Base-by-base conservation (phyloP, 2,888 invertebrate genomes). In the Drosophila yooni region DNA sequence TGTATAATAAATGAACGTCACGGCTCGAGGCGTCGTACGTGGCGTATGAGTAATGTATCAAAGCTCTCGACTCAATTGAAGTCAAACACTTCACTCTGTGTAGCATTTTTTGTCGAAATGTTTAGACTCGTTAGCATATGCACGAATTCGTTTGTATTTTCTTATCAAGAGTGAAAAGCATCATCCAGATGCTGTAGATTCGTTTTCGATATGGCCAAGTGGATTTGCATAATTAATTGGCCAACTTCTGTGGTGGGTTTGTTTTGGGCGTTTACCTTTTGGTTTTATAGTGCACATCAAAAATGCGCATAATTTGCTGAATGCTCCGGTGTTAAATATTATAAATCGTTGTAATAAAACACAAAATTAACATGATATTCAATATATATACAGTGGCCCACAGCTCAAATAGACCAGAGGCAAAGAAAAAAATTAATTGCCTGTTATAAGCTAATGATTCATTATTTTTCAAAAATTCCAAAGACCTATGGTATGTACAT, bases 211-310 rank as follows among this genome's bases (percentile, higher is more conserved):
- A 46, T 74, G 60, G 29, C 11, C 69, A 66, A 59, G 61, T 59
- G 77, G 68, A 86, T 86, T 86, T 83, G 83, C 86, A 86, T 86
- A 86, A 87, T 83, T 86, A 86, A 86, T 86, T 86, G 83, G 67
- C 72, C 66, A 72, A 73, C 67, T 79, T 74, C 70, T 68, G 64
- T 59, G 15, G 43, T 73, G 48, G 64, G 64, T 34, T 51, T 50
- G 46, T 40, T 46, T 61, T 60, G 54, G 70, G 69, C 70, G 76
- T 65, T 69, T 71, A 51, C 53, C 60, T 67, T 67, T 52, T 74
- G 81, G 79, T 70, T 80, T 87, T 87, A 79, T 86, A 75, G 85
- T 83, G 85, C 85, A 85, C 78, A 85, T 83, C 82, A 83, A 82
- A 83, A 86, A 84, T 82, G 83, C 83, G 83, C 83, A 84, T 84